Evolutionary conservation across 1,140 invertebrate genomes (phyloP), one percentile per base, ranked within the genome.

Genomic region (Apis cerana): DNA sequence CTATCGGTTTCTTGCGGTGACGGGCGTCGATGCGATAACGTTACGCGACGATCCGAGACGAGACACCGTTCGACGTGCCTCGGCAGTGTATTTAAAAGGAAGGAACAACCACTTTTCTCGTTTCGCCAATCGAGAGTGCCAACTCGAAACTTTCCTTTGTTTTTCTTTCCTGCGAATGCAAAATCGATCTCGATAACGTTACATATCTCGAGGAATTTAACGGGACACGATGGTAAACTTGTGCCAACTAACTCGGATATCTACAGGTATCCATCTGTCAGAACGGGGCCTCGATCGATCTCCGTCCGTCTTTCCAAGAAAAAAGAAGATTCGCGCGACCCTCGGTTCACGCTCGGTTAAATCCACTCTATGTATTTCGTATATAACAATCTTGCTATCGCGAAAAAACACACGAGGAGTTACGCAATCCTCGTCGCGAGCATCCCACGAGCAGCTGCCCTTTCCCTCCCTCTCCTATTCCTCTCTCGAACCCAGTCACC

Each of bases 1-100:
- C 76, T 83, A 83, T 83, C 82, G 82, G 69, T 83, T 83, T 83
- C 76, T 67, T 59, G 76, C 61, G 76, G 82, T 72, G 70, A 83
- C 76, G 68, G 68, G 68, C 69, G 82, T 83, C 82, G 54, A 23
- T 23, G 33, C 76, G 72, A 79, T 79, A 80, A 83, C 54, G 81
- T 71, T 58, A 65, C 75, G 54, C n/a, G 76, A 61, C 62, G n/a
- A 62, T 27, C 7, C 58, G 43, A 54, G 33, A 27, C 58, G 72
- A 54, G 48, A 67, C 54, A 48, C 27, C 56, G 68, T 67, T 67
- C 50, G 75, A 82, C 80, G 52, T 27, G 50, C 43, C 56, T 62
- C 64, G 52, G 54, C 43, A 15, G n/a, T 13, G 52, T 52, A 70
- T 70, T 15, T 8, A 52, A 58, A 43, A 43, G 33, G 33, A 7